Base-by-base conservation (phyloP, 2,888 invertebrate genomes). In the Oxyteleia sp. region DNA sequence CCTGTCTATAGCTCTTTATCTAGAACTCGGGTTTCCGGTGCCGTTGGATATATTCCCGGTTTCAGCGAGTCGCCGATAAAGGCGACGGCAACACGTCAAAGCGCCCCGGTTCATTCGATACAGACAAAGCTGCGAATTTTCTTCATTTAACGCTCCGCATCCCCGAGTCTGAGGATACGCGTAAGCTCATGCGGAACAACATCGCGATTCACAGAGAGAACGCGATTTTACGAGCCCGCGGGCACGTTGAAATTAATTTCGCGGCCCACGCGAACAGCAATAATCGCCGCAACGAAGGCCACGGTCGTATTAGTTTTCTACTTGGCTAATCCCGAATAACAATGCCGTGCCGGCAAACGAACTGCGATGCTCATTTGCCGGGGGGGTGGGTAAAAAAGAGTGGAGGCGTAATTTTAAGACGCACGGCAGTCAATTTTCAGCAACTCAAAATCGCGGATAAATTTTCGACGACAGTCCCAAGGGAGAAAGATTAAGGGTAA, bases 261-360 rank as follows among this genome's bases (percentile, higher is more conserved):
- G 76, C 78, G 47, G 63, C 55, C 74, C 55, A 20, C 20, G 59
- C 72, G 32, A 76, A 71, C 68, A 63, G 86, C 72, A 75, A 85
- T 80, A 71, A 84, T 80, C 71, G 72, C 68, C 80, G 38, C 63
- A n/a, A 4, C 53, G 61, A 57, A 80, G 82, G 61, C 61, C 55
- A 71, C 61, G 49, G 57, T 49, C 69, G 79, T 83, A 85, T 86
- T 83, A 87, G 85, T 88, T 87, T 88, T 89, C 88, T 88, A 86
- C 88, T 82, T 82, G 78, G 86, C 87, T 88, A 87, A 89, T 89
- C 87, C 86, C 85, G 86, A 88, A 87, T 87, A 88, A 86, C 84
- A 86, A 87, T 87, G 71, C 84, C 41, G 51, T 13, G 72, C 59
- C 13, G 45, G 63, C 68, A 66, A 86, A 84, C 64, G 68, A 47